Evolutionary conservation across 2,797 vertebrate species (phyloP).

Genomic region (Myotis planiceps): DNA sequence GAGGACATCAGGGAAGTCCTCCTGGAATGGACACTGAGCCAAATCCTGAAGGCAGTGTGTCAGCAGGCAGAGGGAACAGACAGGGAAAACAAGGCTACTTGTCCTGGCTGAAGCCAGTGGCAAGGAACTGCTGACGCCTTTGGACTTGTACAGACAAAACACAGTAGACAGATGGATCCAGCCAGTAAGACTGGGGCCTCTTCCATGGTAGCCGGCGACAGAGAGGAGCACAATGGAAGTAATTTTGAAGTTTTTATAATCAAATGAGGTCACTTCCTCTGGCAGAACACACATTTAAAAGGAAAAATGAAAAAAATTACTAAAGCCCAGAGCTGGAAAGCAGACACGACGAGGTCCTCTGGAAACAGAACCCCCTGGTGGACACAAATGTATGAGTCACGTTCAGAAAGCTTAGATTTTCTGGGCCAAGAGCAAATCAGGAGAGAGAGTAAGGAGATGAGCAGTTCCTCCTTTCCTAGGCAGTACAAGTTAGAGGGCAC

Average conservation of each 20-base stretch:
- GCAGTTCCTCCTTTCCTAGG: background rate
- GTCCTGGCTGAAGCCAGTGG: background rate
- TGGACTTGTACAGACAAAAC: background rate
- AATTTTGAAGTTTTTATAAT: constrained; percentile 44
- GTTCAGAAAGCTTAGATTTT: constrained; percentile 54
- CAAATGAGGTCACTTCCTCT: constrained; percentile 60
- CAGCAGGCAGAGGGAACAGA: background rate
- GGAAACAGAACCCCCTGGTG: constrained; percentile 60
- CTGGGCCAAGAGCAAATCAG: constrained; percentile 8
- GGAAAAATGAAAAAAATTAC: constrained; percentile 23
- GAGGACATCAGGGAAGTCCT: background rate
- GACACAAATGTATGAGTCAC: background rate
- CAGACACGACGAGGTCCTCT: constrained; percentile 1
- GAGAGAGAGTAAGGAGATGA: background rate
- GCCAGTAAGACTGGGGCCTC: background rate
- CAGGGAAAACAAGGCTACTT: background rate
- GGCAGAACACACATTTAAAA: constrained; percentile 35
- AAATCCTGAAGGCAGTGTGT: constrained; percentile 9
- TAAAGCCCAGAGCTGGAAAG: constrained; percentile 18
- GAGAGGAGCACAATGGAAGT: background rate
- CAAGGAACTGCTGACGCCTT: background rate
- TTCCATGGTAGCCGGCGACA: background rate
- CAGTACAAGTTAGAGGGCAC: background rate
- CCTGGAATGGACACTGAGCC: background rate
- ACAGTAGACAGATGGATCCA: background rate